Evolutionary conservation across 2,797 vertebrate genomes (phyloP).

Genomic region (Dermochelys coriacea): DNA sequence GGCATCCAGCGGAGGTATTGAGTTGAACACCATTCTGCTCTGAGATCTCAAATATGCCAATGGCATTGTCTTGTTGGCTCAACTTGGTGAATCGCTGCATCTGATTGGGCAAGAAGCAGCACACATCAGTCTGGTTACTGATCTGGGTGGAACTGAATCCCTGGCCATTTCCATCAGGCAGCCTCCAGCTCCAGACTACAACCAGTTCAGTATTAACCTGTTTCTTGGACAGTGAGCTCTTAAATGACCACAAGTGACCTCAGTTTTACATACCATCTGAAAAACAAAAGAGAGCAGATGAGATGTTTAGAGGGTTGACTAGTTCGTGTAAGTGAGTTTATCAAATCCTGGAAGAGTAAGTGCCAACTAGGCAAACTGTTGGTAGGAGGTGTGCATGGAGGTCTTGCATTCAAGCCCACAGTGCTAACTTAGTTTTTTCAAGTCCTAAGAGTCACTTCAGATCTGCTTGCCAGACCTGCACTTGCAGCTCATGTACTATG

Average conservation of each 20-base stretch:
- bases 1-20: neutral
- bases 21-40: neutral
- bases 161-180: neutral
- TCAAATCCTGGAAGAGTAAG: neutral
- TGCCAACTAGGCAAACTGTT: neutral
- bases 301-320: neutral
- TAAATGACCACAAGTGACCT: rapidly evolving
- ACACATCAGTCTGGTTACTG: neutral
- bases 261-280: neutral
- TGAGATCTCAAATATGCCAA: neutral
- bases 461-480: rapidly evolving
- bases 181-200: neutral
- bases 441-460: rapidly evolving
- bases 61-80: neutral
- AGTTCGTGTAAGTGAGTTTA: neutral
- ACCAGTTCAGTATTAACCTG: neutral
- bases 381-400: neutral
- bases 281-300: rapidly evolving
- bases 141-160: neutral
- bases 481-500: rapidly evolving
- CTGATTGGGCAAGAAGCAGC: neutral
- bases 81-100: neutral
- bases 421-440: rapidly evolving
- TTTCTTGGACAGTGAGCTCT: neutral
- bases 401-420: rapidly evolving